These are phyloP conservation scores for Anomalospiza imberbis DNA, from an alignment of 2,797 vertebrate genomes.

Conservation along the genomic window DNA sequence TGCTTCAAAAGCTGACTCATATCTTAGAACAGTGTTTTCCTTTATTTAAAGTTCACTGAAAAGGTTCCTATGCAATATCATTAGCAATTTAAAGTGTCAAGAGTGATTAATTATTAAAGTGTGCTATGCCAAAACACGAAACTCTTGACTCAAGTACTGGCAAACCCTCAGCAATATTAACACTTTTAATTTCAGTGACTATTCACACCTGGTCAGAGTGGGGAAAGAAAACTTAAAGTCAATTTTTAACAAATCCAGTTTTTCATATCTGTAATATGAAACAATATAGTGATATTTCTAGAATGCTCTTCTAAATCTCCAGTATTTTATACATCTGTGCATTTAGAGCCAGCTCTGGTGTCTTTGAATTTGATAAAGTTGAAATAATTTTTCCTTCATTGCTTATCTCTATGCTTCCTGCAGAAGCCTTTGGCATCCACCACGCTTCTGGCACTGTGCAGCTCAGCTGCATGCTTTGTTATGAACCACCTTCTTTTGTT, in stretches of 20 bases:
- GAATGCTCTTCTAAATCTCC: background rate
- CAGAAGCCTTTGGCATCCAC: background rate
- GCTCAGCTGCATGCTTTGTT: background rate
- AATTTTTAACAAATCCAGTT: background rate
- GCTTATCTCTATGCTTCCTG: background rate
- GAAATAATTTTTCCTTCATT: background rate
- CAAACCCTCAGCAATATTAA: background rate
- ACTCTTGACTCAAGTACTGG: background rate
- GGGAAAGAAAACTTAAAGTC: background rate
- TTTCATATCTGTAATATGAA: background rate
- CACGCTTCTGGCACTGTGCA: background rate
- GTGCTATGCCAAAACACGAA: slow-evolving; percentile 10
- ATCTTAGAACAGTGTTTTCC: background rate
- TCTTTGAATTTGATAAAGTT: background rate
- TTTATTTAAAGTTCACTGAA: slow-evolving; percentile 33
- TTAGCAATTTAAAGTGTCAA: slow-evolving; percentile 30
- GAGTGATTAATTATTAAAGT: slow-evolving; percentile 53
- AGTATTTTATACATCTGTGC: background rate
- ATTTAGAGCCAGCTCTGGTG: background rate
- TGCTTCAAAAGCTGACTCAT: slow-evolving; percentile 19
- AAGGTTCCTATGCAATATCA: slow-evolving; percentile 19
- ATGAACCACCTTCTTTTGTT: background rate
- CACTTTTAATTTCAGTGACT: slow-evolving; percentile 1
- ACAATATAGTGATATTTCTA: background rate
- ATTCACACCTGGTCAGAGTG: background rate